Conservation (phyloP, 2,888 invertebrate species). For the Drosophila antonietae region DNA sequence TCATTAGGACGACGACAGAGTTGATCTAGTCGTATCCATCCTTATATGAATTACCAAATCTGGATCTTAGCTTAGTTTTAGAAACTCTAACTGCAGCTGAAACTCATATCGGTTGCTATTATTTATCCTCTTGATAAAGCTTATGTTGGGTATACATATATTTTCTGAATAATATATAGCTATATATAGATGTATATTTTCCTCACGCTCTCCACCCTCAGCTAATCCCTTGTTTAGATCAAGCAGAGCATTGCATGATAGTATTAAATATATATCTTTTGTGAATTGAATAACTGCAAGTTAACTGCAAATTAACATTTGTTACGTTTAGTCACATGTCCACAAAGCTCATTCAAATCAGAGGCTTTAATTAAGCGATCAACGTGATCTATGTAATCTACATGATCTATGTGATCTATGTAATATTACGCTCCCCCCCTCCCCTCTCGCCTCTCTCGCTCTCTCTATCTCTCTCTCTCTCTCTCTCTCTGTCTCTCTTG, state of each 20-base stretch:
- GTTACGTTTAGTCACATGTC: slow-evolving; percentile 10
- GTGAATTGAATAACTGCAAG: slow-evolving; percentile 5
- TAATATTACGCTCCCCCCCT: background rate
- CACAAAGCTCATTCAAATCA: slow-evolving; percentile 5
- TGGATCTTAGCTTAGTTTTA: no score
- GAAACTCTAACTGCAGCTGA: no score
- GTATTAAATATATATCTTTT: background rate
- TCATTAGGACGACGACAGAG: no score
- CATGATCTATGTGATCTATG: background rate
- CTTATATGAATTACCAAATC: no score
- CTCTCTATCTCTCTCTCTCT: no score
- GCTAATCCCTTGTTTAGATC: background rate
- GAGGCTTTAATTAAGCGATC: slow-evolving; percentile 13
- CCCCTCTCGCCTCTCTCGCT: no score
- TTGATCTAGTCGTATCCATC: no score
- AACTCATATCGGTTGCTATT: no score
- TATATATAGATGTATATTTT: no score
- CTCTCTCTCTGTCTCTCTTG: no score
- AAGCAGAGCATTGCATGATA: background rate
- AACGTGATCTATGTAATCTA: background rate
- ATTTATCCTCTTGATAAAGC: background rate
- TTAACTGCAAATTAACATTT: background rate
- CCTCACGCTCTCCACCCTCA: background rate
- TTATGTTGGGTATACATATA: background rate
- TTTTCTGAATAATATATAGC: no score